Base-by-base conservation (phyloP, 2,113 vertebrate genomes). In the Bothrops jararaca region DNA sequence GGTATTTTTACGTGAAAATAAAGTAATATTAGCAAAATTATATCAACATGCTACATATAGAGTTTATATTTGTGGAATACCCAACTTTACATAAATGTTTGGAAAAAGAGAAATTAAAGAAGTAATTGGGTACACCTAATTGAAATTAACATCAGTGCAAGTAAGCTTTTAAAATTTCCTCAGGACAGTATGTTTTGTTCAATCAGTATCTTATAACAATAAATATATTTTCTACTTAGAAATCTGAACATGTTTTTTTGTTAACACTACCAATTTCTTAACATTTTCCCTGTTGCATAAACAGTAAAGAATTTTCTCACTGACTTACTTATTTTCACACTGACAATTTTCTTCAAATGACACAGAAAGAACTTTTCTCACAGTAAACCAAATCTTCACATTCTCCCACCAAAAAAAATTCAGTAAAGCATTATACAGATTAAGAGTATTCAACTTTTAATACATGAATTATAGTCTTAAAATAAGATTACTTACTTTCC, bases 401-500 rank as follows among this genome's bases (percentile, higher is more conserved):
- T 80, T 42, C 18, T 42, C 74, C 15, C 3, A 0, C 20, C 34
- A 18, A 39, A 39, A 80, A 42, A 56, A 56, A 20, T 5, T 5
- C 74, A 80, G 34, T 39, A 18, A 74, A 74, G 13, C 54, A 29
- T 29, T 34, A 56, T 57, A 29, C 56, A 23, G 2, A 29, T 45
- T 60, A 52, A 56, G 45, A 92, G 26, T 45, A 87, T 52, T 52
- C 39, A 89, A 42, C 57, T 57, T 50, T 20, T 89, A 15, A 39
- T 74, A 2, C 20, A 42, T 10, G 22, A 8, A 74, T 91, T 92
- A 91, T 90, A 85, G 58, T 93, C 6, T 92, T 95, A 54, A 50
- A 88, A 90, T 3, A 94, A 94, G 64, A 74, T 74, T 74, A 96
- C 92, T 97, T 97, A 98, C 98, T 97, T 98, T 98, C 95, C 97